phyloP scores from a whole-genome alignment of 2,888 invertebrate genomes.

The Tenthredo livida region DNA sequence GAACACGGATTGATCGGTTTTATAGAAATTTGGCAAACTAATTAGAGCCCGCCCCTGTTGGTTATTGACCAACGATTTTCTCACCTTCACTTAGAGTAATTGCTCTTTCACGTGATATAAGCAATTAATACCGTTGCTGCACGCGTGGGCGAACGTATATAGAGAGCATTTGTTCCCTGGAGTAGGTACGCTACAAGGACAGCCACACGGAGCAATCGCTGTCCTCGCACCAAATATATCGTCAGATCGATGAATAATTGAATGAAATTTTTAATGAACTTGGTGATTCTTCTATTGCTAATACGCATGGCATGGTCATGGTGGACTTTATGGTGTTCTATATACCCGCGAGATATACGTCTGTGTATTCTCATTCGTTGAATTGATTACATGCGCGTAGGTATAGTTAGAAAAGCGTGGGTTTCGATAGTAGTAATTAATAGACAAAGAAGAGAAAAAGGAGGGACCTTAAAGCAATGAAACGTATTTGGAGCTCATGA shows the following conservation, averaged over 20 bases:
- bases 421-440: constrained; percentile 16
- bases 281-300: not conserved
- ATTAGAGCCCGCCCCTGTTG: not conserved
- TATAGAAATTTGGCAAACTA: not conserved
- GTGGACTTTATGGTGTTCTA: not conserved
- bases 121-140: not conserved
- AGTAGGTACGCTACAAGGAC: not conserved
- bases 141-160: not conserved
- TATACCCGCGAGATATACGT: not conserved
- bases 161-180: not conserved
- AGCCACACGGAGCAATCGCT: not conserved
- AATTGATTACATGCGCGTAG: not conserved
- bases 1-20: not conserved
- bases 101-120: not conserved
- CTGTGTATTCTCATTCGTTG: not conserved
- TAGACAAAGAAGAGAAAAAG: constrained; percentile 1
- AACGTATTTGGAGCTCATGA: constrained; percentile 20
- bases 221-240: not conserved
- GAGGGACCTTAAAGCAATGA: not conserved
- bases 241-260: not conserved
- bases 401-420: constrained; percentile 15
- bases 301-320: not conserved
- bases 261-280: not conserved
- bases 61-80: not conserved
- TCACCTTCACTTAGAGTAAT: not conserved